Conservation (phyloP, 2,797 vertebrate species). For the Anisognathus igniventris region DNA sequence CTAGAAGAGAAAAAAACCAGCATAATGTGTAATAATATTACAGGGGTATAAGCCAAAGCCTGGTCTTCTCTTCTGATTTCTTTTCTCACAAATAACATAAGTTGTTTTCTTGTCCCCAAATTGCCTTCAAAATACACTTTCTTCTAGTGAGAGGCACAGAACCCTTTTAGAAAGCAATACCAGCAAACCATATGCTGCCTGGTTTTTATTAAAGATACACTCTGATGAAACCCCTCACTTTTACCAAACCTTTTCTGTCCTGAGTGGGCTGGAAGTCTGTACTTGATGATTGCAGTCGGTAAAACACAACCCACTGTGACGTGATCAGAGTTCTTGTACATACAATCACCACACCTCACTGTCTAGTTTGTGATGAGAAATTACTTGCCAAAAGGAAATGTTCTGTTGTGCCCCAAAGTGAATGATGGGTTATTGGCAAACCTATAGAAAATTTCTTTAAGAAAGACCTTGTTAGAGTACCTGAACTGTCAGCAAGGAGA, state of each 20-base stretch:
- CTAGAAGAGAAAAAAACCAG: neutral
- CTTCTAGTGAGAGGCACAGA: neutral
- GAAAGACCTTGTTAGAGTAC: neutral
- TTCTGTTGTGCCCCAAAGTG: neutral
- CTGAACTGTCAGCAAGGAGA: neutral
- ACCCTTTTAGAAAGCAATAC: neutral
- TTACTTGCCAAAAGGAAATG: neutral
- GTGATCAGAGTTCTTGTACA: neutral
- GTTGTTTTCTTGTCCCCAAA: neutral
- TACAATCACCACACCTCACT: neutral
- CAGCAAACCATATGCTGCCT: neutral
- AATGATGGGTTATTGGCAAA: neutral
- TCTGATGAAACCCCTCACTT: neutral
- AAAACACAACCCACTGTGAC: neutral
- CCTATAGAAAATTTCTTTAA: neutral
- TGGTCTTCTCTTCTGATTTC: neutral
- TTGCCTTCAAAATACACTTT: neutral
- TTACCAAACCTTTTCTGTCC: neutral
- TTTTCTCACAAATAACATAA: neutral
- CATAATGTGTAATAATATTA: neutral
- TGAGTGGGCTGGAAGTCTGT: neutral
- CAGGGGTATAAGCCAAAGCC: neutral
- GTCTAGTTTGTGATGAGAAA: neutral
- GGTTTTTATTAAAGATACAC: neutral
- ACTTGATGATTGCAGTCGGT: rapidly evolving